phyloP scores from a whole-genome alignment of 2,113 vertebrate species.

The Bubo bubo region DNA sequence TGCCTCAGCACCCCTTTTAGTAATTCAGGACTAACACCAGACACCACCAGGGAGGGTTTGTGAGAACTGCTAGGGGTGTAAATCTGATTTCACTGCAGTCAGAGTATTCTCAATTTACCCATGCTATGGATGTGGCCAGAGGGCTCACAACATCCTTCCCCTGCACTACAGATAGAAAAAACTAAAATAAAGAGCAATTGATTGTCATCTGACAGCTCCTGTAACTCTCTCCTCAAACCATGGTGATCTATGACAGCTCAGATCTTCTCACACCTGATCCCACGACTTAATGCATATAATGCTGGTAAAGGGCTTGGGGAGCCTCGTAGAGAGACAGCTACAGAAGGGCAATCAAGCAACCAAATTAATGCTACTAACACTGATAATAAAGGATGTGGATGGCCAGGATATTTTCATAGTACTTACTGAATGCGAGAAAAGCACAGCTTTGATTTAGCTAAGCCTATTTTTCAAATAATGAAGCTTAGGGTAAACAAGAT shows the following conservation, averaged over 20 bases:
- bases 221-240: not conserved
- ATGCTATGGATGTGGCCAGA: not conserved
- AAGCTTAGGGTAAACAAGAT: slow-evolving; percentile 1
- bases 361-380: not conserved
- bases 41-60: not conserved
- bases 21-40: not conserved
- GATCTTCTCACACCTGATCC: not conserved
- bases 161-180: not conserved
- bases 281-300: not conserved
- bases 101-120: not conserved
- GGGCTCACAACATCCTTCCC: not conserved
- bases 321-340: not conserved
- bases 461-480: slow-evolving; percentile 1
- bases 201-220: not conserved
- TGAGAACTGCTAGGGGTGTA: not conserved
- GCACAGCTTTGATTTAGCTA: slow-evolving; percentile 14
- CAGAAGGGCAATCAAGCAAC: not conserved
- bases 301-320: not conserved
- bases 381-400: not conserved
- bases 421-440: not conserved
- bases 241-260: not conserved
- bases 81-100: not conserved
- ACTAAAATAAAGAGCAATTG: not conserved
- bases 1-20: not conserved
- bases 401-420: not conserved